These are phyloP conservation scores for Crypturellus tataupa DNA, from an alignment of 2,797 vertebrate genomes.

Conservation along the genomic window DNA sequence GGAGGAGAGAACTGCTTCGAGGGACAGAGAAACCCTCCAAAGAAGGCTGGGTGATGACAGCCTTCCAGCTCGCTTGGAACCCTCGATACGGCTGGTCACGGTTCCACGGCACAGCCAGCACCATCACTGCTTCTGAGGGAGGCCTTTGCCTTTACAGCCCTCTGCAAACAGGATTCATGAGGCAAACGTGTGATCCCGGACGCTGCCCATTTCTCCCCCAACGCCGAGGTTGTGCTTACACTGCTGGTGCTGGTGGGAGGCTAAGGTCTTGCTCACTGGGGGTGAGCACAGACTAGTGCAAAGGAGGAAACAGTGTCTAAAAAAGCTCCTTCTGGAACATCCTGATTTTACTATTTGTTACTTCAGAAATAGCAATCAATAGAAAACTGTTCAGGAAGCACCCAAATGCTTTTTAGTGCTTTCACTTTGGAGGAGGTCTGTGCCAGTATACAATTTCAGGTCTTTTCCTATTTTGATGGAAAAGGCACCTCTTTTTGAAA, in stretches of 20 bases:
- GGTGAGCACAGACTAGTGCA: neutral
- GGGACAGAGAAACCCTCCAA: slow-evolving; percentile 1
- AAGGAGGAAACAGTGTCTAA: neutral
- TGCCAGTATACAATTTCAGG: neutral
- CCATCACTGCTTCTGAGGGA: neutral
- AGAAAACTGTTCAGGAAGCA: neutral
- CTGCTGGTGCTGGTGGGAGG: neutral
- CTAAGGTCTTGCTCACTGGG: neutral
- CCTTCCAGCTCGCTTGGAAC: slow-evolving; percentile 1
- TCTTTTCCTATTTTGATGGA: slow-evolving; percentile 1
- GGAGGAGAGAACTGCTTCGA: neutral
- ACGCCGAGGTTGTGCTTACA: neutral
- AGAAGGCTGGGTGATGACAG: neutral
- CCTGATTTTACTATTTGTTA: slow-evolving; percentile 27
- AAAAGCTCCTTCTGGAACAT: slow-evolving; percentile 33
- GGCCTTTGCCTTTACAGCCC: neutral
- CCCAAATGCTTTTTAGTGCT: slow-evolving; percentile 28
- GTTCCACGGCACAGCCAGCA: neutral
- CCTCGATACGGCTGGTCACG: neutral
- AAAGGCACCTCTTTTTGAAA: slow-evolving; percentile 10
- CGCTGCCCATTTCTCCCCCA: neutral
- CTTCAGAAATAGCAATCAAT: neutral
- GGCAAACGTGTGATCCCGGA: neutral
- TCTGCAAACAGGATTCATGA: neutral
- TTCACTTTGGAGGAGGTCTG: slow-evolving; percentile 18